phyloP scores from a whole-genome alignment of 2,797 vertebrate genomes.

The Capromys pilorides region DNA sequence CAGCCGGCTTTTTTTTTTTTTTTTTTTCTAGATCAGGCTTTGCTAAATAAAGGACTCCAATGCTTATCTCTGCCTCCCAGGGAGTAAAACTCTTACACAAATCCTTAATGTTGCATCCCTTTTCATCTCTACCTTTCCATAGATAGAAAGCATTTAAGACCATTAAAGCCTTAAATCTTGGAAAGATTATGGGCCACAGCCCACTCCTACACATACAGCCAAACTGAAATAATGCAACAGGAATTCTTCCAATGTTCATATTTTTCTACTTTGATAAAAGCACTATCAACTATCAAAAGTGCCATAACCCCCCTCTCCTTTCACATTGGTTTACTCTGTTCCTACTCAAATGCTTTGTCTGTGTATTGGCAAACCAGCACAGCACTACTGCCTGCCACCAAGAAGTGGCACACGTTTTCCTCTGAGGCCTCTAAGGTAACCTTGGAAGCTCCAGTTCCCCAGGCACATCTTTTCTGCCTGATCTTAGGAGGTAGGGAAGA shows the following conservation, averaged over 20 bases:
- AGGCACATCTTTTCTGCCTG: neutral
- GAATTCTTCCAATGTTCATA: neutral
- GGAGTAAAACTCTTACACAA: neutral
- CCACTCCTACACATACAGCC: neutral
- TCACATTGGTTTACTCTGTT: neutral
- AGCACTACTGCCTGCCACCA: neutral
- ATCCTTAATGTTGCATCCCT: neutral
- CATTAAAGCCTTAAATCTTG: neutral
- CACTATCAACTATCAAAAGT: neutral
- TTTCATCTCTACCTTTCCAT: neutral
- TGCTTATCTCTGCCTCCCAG: neutral
- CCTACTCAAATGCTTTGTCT: constrained; percentile 8
- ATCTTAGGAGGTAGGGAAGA: neutral
- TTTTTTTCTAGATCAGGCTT: constrained; percentile 3
- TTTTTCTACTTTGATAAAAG: neutral
- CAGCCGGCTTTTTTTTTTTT: neutral
- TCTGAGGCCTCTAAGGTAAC: neutral
- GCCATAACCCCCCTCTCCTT: neutral
- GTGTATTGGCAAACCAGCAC: neutral
- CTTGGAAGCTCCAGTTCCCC: neutral
- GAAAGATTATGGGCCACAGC: neutral
- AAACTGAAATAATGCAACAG: neutral
- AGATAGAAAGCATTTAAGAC: neutral
- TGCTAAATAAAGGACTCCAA: neutral
- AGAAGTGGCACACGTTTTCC: neutral